These are phyloP conservation scores for Diprion similis DNA, from an alignment of 1,140 invertebrate genomes.

Conservation along the genomic window DNA sequence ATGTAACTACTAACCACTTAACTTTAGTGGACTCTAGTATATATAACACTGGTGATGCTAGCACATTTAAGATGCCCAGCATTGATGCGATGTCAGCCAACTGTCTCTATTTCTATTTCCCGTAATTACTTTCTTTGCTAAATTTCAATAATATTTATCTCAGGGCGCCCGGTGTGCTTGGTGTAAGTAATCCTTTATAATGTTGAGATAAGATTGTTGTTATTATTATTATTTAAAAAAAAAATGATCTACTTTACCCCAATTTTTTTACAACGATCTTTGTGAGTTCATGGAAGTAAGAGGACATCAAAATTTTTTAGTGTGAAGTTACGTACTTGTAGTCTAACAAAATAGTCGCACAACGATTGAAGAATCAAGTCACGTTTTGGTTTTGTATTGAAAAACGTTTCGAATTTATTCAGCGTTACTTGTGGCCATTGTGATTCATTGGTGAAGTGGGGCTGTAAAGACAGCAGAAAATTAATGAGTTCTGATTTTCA, in stretches of 20 bases:
- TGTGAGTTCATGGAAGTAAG: not conserved
- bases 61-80: not conserved
- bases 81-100: slow-evolving; percentile 1
- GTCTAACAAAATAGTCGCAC: not conserved
- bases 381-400: not conserved
- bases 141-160: too few species aligned
- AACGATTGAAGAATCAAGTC: not conserved
- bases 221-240: not conserved
- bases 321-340: slow-evolving; percentile 7
- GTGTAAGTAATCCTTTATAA: too few species aligned
- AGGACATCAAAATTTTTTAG: not conserved
- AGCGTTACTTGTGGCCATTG: not conserved
- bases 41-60: slow-evolving; percentile 12
- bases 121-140: not conserved
- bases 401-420: not conserved
- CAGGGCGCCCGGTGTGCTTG: too few species aligned
- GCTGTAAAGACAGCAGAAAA: not conserved
- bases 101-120: slow-evolving; percentile 1
- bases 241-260: too few species aligned
- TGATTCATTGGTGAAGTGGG: not conserved
- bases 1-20: slow-evolving; percentile 52
- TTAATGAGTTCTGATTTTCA: not conserved
- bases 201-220: too few species aligned
- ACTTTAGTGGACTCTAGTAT: slow-evolving; percentile 27
- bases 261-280: not conserved